phyloP scores from a whole-genome alignment of 2,888 invertebrate species.

The Pseudococcus viburni region DNA sequence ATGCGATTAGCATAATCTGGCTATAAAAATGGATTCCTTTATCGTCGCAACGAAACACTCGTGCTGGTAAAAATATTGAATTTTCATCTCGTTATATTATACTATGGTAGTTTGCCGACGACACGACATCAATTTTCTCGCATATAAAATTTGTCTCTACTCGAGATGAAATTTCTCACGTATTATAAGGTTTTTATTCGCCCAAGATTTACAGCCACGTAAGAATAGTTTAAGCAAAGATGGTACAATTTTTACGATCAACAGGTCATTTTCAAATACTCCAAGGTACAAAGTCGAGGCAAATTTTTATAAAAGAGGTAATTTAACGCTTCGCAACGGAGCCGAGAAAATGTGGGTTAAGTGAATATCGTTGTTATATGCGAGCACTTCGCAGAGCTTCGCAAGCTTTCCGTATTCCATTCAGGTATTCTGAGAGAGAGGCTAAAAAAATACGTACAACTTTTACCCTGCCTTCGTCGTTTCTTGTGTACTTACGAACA shows the following conservation, averaged over 20 bases:
- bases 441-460: neutral
- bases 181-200: neutral
- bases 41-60: neutral
- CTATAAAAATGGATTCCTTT: neutral
- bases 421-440: conserved; percentile 12
- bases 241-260: conserved; percentile 3
- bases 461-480: neutral
- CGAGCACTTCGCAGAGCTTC: conserved; percentile 22
- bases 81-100: neutral
- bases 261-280: neutral
- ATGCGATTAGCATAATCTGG: conserved; percentile 18
- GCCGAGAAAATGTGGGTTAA: conserved; percentile 36
- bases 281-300: neutral
- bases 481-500: neutral
- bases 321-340: conserved; percentile 10
- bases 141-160: neutral
- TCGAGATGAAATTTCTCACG: neutral
- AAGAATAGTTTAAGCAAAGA: conserved; percentile 10
- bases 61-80: neutral
- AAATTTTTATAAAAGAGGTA: conserved; percentile 4
- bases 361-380: conserved; percentile 27
- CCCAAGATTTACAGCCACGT: neutral
- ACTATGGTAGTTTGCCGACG: neutral
- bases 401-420: neutral
- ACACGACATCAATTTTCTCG: neutral